phyloP scores from a whole-genome alignment of 1,140 invertebrate genomes.

The Tetramorium parvispinum region DNA sequence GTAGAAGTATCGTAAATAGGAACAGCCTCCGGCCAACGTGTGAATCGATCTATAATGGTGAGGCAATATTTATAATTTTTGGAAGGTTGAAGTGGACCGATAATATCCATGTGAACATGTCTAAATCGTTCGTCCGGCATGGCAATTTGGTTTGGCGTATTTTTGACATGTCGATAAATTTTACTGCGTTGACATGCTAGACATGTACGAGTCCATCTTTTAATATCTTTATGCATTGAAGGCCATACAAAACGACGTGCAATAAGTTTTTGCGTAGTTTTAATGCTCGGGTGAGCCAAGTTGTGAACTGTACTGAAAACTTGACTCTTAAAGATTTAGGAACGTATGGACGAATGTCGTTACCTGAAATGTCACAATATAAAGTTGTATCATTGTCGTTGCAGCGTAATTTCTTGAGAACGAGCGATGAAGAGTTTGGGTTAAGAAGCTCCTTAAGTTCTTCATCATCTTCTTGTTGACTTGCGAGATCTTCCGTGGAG shows the following conservation, averaged over 20 bases:
- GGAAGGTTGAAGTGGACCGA: background rate
- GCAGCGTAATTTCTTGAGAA: background rate
- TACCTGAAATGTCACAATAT: background rate
- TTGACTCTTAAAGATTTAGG: background rate
- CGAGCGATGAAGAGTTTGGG: background rate
- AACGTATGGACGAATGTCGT: background rate
- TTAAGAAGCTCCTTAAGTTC: background rate
- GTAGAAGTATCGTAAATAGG: background rate
- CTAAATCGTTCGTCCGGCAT: background rate
- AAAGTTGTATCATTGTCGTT: background rate
- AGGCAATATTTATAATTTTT: background rate
- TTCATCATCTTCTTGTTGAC: background rate
- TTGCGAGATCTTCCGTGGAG: background rate
- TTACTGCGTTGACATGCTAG: background rate
- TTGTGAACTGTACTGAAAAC: background rate
- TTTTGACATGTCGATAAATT: background rate
- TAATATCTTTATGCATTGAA: background rate
- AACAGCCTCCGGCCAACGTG: background rate
- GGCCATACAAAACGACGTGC: background rate
- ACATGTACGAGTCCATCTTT: background rate
- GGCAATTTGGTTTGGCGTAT: background rate
- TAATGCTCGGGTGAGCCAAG: background rate
- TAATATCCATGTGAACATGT: background rate
- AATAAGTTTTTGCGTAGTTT: background rate
- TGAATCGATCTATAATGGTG: background rate